Conservation (phyloP, 2,797 vertebrate species). For the Poecile montanus region DNA sequence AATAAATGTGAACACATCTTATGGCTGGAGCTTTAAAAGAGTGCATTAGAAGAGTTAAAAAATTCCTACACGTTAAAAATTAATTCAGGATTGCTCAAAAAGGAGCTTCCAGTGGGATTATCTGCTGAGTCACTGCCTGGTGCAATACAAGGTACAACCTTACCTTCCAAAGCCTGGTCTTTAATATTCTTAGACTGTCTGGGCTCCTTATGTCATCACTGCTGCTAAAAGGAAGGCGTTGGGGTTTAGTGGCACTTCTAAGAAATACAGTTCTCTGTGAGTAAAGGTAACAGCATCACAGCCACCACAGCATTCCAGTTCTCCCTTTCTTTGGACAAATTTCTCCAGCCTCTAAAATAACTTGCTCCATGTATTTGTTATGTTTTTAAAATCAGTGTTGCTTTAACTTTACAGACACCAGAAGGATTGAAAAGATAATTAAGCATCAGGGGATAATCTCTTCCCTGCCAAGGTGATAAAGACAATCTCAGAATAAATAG, state of each 20-base stretch:
- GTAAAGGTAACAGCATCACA: background rate
- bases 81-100: background rate
- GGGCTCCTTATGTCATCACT: background rate
- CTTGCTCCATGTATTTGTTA: background rate
- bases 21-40: background rate
- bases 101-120: background rate
- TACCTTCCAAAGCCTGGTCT: background rate
- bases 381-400: background rate
- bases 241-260: background rate
- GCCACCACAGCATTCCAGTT: fast-evolving
- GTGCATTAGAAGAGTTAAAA: background rate
- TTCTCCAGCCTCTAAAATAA: background rate
- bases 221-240: background rate
- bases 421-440: conserved; percentile 10
- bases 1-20: background rate
- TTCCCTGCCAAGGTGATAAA: background rate
- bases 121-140: background rate
- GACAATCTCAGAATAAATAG: background rate
- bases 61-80: background rate
- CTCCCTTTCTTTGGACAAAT: background rate
- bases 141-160: background rate
- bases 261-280: background rate
- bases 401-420: background rate
- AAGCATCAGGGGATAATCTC: conserved; percentile 30
- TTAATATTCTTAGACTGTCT: conserved; percentile 3